A percentile compares a stretch with the other conserved stretches of the same genome.
These are phyloP conservation scores for Upupa epops DNA, from an alignment of 2,113 vertebrate species.

Conservation along the genomic window DNA sequence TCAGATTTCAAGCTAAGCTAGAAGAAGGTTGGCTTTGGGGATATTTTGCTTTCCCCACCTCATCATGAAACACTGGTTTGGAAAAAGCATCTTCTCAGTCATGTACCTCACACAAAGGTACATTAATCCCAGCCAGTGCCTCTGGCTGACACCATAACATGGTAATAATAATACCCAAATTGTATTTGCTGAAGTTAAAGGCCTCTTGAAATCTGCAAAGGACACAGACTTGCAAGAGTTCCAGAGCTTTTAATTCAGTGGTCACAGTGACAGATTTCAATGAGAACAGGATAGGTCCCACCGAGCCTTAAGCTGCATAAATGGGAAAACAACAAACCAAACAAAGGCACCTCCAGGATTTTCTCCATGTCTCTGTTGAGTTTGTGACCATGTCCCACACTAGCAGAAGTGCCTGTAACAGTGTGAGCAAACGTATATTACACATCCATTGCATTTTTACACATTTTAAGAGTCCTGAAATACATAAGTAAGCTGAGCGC, in stretches of 20 bases:
- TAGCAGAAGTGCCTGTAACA: neutral
- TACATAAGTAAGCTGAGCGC: neutral
- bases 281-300: neutral
- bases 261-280: neutral
- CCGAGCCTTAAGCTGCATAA: neutral
- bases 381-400: neutral
- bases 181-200: neutral
- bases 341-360: neutral
- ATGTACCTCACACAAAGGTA: neutral
- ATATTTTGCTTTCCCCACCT: neutral
- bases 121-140: neutral
- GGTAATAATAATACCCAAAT: neutral
- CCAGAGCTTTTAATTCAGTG: neutral
- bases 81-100: neutral
- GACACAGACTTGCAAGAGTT: neutral
- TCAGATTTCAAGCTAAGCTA: neutral
- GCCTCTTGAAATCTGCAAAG: neutral
- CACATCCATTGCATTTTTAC: neutral
- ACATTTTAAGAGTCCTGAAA: neutral
- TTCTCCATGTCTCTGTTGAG: neutral
- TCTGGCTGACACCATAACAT: neutral
- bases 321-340: neutral
- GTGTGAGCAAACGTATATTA: neutral
- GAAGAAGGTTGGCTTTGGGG: neutral
- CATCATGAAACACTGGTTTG: neutral